Percentiles rank a stretch among this genome's conserved stretches.
Conservation (phyloP, 2,888 invertebrate species). For the Malthinus flaveolus region DNA sequence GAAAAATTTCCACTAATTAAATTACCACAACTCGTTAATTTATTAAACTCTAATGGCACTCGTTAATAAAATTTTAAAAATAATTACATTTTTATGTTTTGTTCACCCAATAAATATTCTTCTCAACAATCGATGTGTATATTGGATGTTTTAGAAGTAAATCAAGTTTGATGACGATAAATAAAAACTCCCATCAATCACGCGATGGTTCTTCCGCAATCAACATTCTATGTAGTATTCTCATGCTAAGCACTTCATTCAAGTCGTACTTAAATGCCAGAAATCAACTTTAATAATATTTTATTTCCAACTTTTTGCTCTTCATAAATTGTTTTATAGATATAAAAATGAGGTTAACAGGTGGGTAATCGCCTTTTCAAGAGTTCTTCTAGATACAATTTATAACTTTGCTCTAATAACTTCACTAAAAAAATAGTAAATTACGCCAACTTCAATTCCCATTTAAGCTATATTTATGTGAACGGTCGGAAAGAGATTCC, state of each 20-base stretch:
- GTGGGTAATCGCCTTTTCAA: constrained; percentile 2
- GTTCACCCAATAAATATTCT: too few relatives aligned
- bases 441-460: too few relatives aligned
- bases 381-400: background rate
- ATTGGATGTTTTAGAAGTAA: background rate
- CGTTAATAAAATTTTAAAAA: too few relatives aligned
- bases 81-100: too few relatives aligned
- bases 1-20: too few relatives aligned
- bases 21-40: too few relatives aligned
- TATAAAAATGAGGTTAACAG: constrained; percentile 3
- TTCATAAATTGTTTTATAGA: background rate
- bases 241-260: constrained; percentile 13
- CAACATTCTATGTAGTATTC: constrained; percentile 10
- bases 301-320: background rate
- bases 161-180: constrained; percentile 8
- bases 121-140: too few relatives aligned
- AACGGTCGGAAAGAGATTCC: too few relatives aligned
- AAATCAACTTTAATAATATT: background rate
- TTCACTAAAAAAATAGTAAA: too few relatives aligned
- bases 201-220: constrained; percentile 11
- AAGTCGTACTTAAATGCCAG: constrained; percentile 3
- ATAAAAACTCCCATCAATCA: constrained; percentile 16
- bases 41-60: too few relatives aligned
- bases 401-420: too few relatives aligned
- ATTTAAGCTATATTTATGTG: too few relatives aligned